Percentiles rank a stretch among this genome's conserved stretches.
Evolutionary conservation across 2,113 vertebrate genomes (phyloP).

Genomic region (Maccullochella peelii): DNA sequence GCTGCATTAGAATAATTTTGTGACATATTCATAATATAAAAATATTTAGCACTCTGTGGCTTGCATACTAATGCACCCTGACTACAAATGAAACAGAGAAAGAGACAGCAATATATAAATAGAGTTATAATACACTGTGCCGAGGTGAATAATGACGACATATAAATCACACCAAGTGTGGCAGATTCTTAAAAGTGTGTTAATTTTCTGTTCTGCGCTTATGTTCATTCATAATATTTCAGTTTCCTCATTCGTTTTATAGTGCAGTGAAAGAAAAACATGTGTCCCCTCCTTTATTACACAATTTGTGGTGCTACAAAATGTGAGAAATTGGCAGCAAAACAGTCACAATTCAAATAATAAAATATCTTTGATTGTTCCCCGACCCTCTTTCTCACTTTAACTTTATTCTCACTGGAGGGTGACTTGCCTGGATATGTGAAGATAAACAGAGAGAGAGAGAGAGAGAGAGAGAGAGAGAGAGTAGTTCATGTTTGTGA

Average conservation of each 20-base stretch:
- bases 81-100: neutral
- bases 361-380: neutral
- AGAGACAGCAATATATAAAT: neutral
- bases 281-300: neutral
- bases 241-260: neutral
- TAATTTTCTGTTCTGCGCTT: neutral
- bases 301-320: neutral
- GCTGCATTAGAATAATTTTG: conserved; percentile 25
- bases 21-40: conserved; percentile 37
- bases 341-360: neutral
- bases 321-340: neutral
- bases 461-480: conserved; percentile 4
- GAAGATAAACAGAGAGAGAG: neutral
- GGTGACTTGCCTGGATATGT: neutral
- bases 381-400: neutral
- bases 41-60: conserved; percentile 14
- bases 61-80: conserved; percentile 17
- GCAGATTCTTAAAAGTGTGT: neutral
- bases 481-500: conserved; percentile 12
- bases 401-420: neutral
- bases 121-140: neutral
- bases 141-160: neutral
- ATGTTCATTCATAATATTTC: conserved; percentile 13
- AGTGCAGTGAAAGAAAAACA: neutral
- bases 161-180: neutral